Percentiles rank a stretch among this genome's conserved stretches.
These are phyloP conservation scores for Drosophila suboccidentalis DNA, from an alignment of 2,888 invertebrate genomes.

Conservation along the genomic window DNA sequence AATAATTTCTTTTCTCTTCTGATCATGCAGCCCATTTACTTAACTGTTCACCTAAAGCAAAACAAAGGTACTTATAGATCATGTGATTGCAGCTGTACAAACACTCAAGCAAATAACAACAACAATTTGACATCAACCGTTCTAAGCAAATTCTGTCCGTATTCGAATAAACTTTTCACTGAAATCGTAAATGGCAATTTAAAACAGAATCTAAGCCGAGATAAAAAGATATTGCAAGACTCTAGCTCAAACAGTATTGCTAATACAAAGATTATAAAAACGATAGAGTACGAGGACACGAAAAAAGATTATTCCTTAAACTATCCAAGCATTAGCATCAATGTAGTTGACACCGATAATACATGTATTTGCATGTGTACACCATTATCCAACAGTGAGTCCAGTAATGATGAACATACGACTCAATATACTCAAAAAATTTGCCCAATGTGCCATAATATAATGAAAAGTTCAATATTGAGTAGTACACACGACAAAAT, in stretches of 20 bases:
- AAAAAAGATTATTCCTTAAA: conserved; percentile 15
- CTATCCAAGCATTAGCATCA: conserved; percentile 81
- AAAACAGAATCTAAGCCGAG: conserved; percentile 28
- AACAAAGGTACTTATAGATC: conserved; percentile 83
- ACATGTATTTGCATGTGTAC: conserved; percentile 83
- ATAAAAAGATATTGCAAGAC: conserved; percentile 20
- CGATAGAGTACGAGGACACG: conserved; percentile 1
- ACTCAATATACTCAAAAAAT: conserved; percentile 61
- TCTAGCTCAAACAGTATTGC: not conserved
- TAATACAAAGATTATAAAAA: conserved; percentile 6
- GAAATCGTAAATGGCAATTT: conserved; percentile 54
- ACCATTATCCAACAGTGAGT: conserved; percentile 47
- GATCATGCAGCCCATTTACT: conserved; percentile 82
- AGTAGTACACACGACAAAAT: conserved; percentile 84
- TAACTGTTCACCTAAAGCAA: conserved; percentile 79
- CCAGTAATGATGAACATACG: conserved; percentile 22
- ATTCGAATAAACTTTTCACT: conserved; percentile 57
- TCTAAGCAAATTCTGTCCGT: conserved; percentile 49
- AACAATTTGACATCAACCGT: conserved; percentile 69
- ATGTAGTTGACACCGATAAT: conserved; percentile 87
- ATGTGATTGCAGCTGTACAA: conserved; percentile 75
- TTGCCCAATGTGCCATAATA: conserved; percentile 83
- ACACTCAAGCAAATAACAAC: conserved; percentile 66
- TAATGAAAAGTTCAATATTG: conserved; percentile 82
- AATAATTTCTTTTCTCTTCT: conserved; percentile 52